phyloP scores from a whole-genome alignment of 2,113 vertebrate genomes.

The Nettapus auritus region DNA sequence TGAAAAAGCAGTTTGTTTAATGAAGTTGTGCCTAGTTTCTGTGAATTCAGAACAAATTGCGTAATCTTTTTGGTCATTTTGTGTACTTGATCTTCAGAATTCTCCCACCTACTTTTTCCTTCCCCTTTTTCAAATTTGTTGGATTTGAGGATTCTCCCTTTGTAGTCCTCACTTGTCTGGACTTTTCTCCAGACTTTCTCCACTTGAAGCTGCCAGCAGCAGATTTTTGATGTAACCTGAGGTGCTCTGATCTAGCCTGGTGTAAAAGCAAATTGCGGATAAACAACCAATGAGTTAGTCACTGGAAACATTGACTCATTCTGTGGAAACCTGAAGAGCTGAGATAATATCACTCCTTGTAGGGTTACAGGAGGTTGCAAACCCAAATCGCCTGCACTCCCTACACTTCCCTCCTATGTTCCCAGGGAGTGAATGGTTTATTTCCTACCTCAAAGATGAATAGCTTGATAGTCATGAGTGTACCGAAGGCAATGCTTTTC shows the following conservation, averaged over 20 bases:
- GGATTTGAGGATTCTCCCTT: neutral
- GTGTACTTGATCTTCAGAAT: neutral
- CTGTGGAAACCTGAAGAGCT: neutral
- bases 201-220: neutral
- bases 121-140: neutral
- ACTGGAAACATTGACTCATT: neutral
- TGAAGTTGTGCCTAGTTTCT: neutral
- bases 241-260: neutral
- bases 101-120: neutral
- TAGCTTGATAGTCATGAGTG: constrained; percentile 76
- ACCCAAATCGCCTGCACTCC: neutral
- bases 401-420: neutral
- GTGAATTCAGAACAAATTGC: neutral
- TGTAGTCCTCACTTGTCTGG: neutral
- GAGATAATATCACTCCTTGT: neutral
- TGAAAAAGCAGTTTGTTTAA: neutral
- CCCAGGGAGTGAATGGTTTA: neutral
- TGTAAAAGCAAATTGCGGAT: neutral
- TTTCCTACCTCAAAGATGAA: constrained; percentile 65
- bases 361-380: neutral
- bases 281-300: no score
- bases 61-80: neutral
- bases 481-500: constrained; percentile 82
- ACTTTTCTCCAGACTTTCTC: neutral
- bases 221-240: neutral